Conservation (phyloP, 1,140 invertebrate species). For the Drosophila orosa region DNA sequence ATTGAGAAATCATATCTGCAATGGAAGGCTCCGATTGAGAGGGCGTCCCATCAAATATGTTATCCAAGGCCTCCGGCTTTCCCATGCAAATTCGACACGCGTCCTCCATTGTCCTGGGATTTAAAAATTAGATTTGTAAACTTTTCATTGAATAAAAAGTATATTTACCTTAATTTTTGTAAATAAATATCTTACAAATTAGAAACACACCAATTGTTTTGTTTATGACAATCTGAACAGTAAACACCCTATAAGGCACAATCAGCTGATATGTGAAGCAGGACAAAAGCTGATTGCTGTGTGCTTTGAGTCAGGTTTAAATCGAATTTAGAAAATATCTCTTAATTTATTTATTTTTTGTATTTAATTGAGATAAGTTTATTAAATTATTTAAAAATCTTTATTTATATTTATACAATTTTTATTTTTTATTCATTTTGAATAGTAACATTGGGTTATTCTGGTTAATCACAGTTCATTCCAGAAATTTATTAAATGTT, state of each 20-base stretch:
- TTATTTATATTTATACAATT: too few species aligned
- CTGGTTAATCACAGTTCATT: too few species aligned
- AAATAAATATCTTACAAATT: background rate
- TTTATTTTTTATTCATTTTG: too few species aligned
- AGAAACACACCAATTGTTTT: background rate
- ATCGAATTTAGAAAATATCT: too few species aligned
- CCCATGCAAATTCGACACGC: conserved; percentile 2
- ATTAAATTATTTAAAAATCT: too few species aligned
- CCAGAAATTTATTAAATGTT: too few species aligned
- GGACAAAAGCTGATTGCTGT: background rate
- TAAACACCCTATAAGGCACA: background rate
- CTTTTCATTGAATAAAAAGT: background rate
- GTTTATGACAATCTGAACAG: background rate
- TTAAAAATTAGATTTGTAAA: background rate
- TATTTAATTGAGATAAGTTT: too few species aligned
- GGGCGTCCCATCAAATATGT: conserved; percentile 2
- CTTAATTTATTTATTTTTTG: too few species aligned
- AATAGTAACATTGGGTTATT: too few species aligned
- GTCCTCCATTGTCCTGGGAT: conserved; percentile 1
- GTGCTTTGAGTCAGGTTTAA: background rate
- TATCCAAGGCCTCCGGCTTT: background rate
- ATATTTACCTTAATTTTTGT: conserved; percentile 1
- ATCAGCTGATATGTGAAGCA: background rate
- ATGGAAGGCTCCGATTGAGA: background rate
- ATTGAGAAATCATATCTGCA: conserved; percentile 5